phyloP scores from a whole-genome alignment of 2,888 invertebrate genomes.

The Tipula vernalis region DNA sequence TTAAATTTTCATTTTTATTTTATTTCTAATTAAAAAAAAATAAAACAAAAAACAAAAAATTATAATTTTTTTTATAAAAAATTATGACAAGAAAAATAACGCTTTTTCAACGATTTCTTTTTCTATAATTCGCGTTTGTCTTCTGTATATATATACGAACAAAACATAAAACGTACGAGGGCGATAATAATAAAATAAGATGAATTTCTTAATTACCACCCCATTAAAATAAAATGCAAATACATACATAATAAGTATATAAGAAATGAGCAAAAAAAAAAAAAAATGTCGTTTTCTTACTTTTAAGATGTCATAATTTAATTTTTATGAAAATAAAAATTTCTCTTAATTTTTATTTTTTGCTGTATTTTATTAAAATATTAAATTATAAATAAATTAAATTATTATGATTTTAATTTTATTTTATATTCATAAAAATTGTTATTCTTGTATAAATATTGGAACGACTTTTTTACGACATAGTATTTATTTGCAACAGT shows the following conservation, averaged over 20 bases:
- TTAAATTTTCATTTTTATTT: neutral
- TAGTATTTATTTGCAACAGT: no score
- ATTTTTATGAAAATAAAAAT: neutral
- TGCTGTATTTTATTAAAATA: neutral
- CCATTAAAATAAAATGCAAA: neutral
- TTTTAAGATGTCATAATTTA: neutral
- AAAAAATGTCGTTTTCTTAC: neutral
- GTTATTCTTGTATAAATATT: no score
- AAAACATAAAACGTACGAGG: neutral
- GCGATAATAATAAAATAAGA: neutral
- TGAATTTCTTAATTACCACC: neutral
- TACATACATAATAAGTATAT: neutral
- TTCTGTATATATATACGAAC: no score
- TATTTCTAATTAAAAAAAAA: neutral
- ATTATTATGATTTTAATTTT: neutral
- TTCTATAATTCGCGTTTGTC: neutral
- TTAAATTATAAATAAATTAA: neutral
- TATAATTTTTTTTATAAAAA: neutral
- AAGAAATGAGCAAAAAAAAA: neutral
- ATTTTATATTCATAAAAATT: neutral
- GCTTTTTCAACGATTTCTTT: neutral
- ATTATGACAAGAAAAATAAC: neutral
- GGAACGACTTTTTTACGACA: no score
- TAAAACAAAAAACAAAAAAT: neutral
- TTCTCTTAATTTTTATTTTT: neutral